phyloP scores from a whole-genome alignment of 2,113 vertebrate species.

The Colossoma macropomum region DNA sequence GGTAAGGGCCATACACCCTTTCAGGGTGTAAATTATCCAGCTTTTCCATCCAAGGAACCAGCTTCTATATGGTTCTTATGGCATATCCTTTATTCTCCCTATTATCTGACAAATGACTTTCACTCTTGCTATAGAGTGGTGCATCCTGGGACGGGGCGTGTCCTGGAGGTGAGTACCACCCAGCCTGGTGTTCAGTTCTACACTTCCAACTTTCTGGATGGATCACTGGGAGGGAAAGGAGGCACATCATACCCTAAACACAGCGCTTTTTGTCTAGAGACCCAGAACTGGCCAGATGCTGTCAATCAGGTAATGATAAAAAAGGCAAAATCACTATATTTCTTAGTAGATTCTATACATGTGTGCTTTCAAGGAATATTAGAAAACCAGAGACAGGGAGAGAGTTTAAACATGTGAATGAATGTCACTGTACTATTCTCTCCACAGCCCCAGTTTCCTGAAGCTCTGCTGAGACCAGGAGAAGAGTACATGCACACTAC shows the following conservation, averaged over 20 bases:
- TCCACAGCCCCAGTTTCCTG: constrained; percentile 85
- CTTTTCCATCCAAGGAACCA: neutral
- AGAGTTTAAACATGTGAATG: neutral
- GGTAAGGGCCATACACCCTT: constrained; percentile 68
- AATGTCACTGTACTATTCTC: constrained; percentile 18
- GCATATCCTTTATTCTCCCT: neutral
- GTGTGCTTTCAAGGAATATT: neutral
- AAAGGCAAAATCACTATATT: neutral
- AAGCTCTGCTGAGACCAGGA: constrained; percentile 79
- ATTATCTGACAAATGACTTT: neutral
- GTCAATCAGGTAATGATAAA: constrained; percentile 85
- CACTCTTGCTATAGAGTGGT: constrained; percentile 73
- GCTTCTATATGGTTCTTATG: neutral
- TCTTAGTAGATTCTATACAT: neutral
- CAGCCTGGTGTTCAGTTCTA: constrained; percentile 96
- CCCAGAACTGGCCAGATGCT: constrained; percentile 93
- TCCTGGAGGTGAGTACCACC: constrained; percentile 87
- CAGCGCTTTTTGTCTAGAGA: constrained; percentile 91
- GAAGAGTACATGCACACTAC: constrained; percentile 87
- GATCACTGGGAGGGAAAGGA: constrained; percentile 84
- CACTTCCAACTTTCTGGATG: constrained; percentile 92
- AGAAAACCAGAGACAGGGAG: neutral
- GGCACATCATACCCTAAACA: constrained; percentile 82
- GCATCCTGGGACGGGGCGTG: constrained; percentile 82
- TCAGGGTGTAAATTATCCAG: neutral